Percentiles rank a stretch among this genome's conserved stretches.
These are phyloP conservation scores for Scrobipalpa costella DNA, from an alignment of 2,888 invertebrate species.

Conservation along the genomic window DNA sequence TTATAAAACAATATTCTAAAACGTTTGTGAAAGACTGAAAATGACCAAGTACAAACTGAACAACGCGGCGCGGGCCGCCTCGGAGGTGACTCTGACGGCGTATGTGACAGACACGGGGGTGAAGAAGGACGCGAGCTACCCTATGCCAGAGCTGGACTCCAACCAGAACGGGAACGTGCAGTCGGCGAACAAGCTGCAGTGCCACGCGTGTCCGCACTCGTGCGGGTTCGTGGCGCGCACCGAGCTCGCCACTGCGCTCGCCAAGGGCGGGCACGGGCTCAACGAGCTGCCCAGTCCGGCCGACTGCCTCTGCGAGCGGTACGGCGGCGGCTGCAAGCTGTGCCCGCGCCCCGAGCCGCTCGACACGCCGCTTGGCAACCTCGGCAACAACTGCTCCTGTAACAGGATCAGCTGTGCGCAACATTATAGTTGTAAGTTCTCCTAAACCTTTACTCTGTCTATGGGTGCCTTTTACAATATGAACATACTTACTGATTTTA, in stretches of 20 bases:
- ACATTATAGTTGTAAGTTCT: constrained; percentile 62
- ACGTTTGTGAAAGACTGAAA: constrained; percentile 30
- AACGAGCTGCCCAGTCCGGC: constrained; percentile 60
- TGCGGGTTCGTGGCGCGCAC: constrained; percentile 58
- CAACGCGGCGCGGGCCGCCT: constrained; percentile 62
- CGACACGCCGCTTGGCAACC: constrained; percentile 58
- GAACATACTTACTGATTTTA: too few species aligned
- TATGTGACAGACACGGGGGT: constrained; percentile 55
- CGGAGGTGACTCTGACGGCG: constrained; percentile 74
- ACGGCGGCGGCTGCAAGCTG: constrained; percentile 73
- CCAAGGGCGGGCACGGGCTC: constrained; percentile 61
- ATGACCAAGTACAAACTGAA: constrained; percentile 82
- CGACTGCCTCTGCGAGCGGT: constrained; percentile 72
- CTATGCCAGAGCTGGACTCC: constrained; percentile 52
- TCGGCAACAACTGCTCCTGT: constrained; percentile 60
- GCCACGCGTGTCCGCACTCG: constrained; percentile 60
- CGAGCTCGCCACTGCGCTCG: constrained; percentile 58
- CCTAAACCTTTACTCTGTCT: background rate
- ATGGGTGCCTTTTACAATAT: background rate
- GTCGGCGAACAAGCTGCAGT: constrained; percentile 56
- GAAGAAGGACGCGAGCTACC: constrained; percentile 49
- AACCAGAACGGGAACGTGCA: constrained; percentile 60
- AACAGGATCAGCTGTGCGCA: constrained; percentile 54
- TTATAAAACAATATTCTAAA: constrained; percentile 64
- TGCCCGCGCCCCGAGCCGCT: constrained; percentile 65